Evolutionary conservation across 1,140 invertebrate genomes (phyloP).

Genomic region (Parasteatoda tepidariorum): DNA sequence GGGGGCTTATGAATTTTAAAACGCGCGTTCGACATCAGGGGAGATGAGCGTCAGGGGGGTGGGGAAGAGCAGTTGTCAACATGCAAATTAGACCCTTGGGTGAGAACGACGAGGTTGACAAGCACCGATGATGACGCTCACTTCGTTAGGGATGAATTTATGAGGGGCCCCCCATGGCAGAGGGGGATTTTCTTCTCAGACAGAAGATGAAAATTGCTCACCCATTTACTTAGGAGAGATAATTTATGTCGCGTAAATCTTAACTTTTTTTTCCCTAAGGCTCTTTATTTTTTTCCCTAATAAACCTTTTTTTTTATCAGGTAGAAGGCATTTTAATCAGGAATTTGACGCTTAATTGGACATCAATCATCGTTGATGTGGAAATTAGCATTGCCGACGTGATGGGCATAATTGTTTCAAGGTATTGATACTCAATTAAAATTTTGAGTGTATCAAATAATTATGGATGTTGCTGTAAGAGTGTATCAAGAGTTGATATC

Average conservation of each 20-base stretch:
- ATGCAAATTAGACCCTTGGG: slow-evolving; percentile 53
- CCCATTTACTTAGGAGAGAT: background rate
- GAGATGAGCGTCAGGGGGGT: background rate
- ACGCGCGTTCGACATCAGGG: slow-evolving; percentile 11
- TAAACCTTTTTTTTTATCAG: background rate
- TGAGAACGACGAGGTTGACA: slow-evolving; percentile 18
- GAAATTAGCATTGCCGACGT: background rate
- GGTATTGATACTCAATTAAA: no score
- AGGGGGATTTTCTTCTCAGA: background rate
- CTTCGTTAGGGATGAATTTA: background rate
- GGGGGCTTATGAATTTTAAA: slow-evolving; percentile 53
- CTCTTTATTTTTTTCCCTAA: background rate
- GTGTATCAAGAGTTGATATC: no score
- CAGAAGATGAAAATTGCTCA: background rate
- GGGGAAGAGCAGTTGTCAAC: slow-evolving; percentile 8
- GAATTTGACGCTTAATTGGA: no score
- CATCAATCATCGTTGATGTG: background rate
- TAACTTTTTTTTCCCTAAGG: background rate
- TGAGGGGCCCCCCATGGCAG: background rate
- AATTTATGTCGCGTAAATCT: background rate
- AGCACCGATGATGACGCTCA: background rate
- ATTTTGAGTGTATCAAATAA: no score
- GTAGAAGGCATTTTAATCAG: background rate
- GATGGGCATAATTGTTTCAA: background rate
- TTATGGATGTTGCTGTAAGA: no score